phyloP scores from a whole-genome alignment of 2,888 invertebrate genomes.

The Xestoiulus laeticollis region DNA sequence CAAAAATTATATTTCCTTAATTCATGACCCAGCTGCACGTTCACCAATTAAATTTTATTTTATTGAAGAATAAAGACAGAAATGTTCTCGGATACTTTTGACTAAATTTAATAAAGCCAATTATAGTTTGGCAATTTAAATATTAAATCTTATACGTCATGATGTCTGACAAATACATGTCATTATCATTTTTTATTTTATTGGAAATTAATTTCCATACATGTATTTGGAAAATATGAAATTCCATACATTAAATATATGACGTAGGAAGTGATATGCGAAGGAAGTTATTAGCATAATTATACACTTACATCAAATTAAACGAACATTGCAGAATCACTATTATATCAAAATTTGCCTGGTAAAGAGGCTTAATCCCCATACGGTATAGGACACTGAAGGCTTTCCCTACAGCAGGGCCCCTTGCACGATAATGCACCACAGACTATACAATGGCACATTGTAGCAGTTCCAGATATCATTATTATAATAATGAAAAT shows the following conservation, averaged over 20 bases:
- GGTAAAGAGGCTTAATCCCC: background rate
- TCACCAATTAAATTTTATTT: too few species aligned
- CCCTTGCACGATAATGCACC: background rate
- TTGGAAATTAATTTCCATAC: too few species aligned
- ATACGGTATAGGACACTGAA: background rate
- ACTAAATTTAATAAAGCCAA: too few species aligned
- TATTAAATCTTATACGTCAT: too few species aligned
- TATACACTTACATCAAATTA: background rate
- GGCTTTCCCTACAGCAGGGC: background rate
- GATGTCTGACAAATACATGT: too few species aligned
- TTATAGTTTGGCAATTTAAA: too few species aligned
- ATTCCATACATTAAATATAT: background rate
- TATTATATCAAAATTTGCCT: background rate
- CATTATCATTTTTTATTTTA: too few species aligned
- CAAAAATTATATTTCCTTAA: too few species aligned
- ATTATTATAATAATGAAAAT: slow-evolving; percentile 48
- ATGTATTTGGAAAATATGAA: too few species aligned
- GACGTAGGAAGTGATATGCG: background rate
- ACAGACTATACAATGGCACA: background rate
- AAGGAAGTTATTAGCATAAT: background rate
- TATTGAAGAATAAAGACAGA: too few species aligned
- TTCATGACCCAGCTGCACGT: too few species aligned
- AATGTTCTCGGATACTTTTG: too few species aligned
- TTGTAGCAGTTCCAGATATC: slow-evolving; percentile 38
- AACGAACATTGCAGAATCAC: background rate